Conservation (phyloP, 2,113 vertebrate genomes). For the Prionailurus bengalensis region DNA sequence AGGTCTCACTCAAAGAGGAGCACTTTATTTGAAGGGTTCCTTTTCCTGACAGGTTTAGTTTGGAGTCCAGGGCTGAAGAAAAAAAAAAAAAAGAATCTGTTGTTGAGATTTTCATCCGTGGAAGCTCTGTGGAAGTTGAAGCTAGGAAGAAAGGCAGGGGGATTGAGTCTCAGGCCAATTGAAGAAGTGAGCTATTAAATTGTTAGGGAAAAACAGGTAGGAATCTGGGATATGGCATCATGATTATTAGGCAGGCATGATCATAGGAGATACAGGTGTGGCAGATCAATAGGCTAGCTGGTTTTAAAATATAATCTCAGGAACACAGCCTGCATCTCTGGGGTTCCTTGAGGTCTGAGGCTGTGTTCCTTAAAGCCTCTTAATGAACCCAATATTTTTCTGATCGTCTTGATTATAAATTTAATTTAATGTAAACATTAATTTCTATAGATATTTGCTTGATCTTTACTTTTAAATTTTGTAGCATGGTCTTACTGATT, state of each 20-base stretch:
- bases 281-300: background rate
- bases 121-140: conserved; percentile 1
- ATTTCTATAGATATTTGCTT: background rate
- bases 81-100: background rate
- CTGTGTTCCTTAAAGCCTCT: background rate
- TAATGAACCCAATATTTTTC: background rate
- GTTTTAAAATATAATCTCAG: background rate
- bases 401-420: conserved; percentile 24
- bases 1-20: background rate
- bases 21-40: background rate
- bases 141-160: background rate
- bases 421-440: conserved; percentile 27
- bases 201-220: background rate
- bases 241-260: background rate
- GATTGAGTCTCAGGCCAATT: background rate
- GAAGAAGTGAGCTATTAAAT: conserved; percentile 11
- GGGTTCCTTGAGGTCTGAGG: background rate
- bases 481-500: background rate
- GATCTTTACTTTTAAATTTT: background rate
- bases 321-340: background rate
- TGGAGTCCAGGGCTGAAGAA: background rate
- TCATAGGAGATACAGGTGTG: background rate
- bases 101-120: conserved; percentile 25
- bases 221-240: background rate
- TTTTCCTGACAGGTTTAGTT: background rate